Evolutionary conservation across 2,797 vertebrate species (phyloP).

Genomic region (Hypotaenidia okinawae): DNA sequence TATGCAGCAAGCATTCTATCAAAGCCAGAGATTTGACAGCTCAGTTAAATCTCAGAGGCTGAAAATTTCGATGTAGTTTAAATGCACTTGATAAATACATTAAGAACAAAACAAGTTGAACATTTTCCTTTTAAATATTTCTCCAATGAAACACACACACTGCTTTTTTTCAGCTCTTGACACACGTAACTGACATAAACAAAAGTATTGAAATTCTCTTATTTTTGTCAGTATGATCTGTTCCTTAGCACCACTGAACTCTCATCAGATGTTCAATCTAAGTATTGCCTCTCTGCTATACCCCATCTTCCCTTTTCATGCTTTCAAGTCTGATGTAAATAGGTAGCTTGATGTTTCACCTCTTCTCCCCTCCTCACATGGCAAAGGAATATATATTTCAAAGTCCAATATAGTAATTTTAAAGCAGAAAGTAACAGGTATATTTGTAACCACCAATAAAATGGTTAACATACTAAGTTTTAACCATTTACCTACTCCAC

Average conservation of each 20-base stretch:
- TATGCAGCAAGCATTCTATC: background rate
- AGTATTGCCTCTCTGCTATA: background rate
- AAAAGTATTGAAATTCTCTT: background rate
- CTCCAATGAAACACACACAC: background rate
- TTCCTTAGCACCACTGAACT: background rate
- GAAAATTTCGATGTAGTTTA: background rate
- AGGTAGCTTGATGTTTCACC: background rate
- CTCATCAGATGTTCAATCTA: background rate
- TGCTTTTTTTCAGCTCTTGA: background rate
- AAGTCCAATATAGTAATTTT: background rate
- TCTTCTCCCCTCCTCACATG: background rate
- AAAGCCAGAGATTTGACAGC: background rate
- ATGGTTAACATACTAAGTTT: too few species aligned
- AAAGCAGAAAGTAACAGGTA: background rate
- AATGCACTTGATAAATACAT: background rate
- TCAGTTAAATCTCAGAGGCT: background rate
- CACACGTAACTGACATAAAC: background rate
- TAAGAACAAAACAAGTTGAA: background rate
- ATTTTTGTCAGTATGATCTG: background rate
- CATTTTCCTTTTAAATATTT: background rate
- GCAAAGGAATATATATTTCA: background rate
- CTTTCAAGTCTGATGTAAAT: background rate
- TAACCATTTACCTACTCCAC: background rate
- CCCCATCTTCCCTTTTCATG: background rate
- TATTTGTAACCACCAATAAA: background rate